phyloP scores from a whole-genome alignment of 2,113 vertebrate genomes.

The Procavia capensis region DNA sequence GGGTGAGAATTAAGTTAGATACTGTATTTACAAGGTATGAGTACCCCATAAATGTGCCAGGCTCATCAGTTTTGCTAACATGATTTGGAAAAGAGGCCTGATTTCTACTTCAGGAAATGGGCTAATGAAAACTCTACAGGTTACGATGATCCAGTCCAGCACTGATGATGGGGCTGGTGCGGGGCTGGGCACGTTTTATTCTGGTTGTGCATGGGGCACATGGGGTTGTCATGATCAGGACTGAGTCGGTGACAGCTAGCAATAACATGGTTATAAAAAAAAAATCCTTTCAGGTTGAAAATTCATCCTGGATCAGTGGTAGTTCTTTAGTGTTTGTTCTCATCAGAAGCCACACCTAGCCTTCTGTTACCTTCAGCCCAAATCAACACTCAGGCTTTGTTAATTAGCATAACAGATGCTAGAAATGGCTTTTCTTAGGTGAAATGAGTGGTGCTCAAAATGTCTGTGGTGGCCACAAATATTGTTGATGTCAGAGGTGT shows the following conservation, averaged over 20 bases:
- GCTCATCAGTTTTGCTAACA: background rate
- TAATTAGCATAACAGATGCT: background rate
- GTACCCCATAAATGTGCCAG: background rate
- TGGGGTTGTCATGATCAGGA: no score
- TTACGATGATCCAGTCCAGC: background rate
- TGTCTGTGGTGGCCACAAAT: background rate
- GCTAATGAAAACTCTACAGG: background rate
- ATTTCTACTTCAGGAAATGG: background rate
- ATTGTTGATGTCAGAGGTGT: background rate
- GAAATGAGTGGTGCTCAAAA: background rate
- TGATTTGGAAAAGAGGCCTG: background rate
- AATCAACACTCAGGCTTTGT: background rate
- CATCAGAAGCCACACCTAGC: background rate
- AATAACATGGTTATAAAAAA: background rate
- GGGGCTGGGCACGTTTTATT: no score
- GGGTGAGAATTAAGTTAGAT: background rate
- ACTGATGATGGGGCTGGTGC: background rate
- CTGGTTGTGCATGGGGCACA: no score
- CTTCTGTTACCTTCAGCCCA: no score
- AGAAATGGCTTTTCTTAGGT: background rate
- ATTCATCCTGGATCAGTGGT: background rate
- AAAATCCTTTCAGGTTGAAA: background rate
- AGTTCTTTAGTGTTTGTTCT: background rate
- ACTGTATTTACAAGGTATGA: background rate
- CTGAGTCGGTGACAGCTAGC: no score